phyloP scores from a whole-genome alignment of 2,888 invertebrate species.

The Heteropelma amictum region DNA sequence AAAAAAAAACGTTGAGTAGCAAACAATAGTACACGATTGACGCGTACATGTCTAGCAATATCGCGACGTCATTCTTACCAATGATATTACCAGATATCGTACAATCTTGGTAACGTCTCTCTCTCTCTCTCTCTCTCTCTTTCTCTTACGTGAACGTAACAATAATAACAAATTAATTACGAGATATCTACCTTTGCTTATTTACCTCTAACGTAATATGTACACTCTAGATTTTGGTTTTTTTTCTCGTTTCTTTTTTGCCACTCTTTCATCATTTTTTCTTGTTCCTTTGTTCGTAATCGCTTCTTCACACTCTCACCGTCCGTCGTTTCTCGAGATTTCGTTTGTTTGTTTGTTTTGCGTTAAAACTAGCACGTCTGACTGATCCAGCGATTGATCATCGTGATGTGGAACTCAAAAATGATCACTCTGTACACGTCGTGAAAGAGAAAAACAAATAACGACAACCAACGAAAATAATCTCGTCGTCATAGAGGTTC shows the following conservation, averaged over 20 bases:
- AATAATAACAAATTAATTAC: slow-evolving; percentile 74
- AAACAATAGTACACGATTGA: slow-evolving; percentile 36
- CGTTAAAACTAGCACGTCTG: slow-evolving; percentile 49
- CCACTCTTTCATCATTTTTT: slow-evolving; percentile 6
- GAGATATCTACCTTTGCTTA: slow-evolving; percentile 60
- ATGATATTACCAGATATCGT: slow-evolving; percentile 70
- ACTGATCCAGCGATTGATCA: slow-evolving; percentile 51
- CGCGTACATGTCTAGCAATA: slow-evolving; percentile 53
- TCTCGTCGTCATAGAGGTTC: background rate
- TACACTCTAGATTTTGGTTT: slow-evolving; percentile 71
- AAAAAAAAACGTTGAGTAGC: slow-evolving; percentile 46
- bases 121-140: slow-evolving; percentile 36
- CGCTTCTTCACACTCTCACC: slow-evolving; percentile 14
- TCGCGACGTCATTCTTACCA: slow-evolving; percentile 59
- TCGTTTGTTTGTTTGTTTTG: too few relatives aligned
- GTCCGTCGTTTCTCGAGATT: slow-evolving; percentile 4
- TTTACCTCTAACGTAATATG: slow-evolving; percentile 65
- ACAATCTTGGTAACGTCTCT: slow-evolving; percentile 75
- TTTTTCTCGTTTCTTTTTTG: slow-evolving; percentile 54
- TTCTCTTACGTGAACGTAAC: slow-evolving; percentile 71
- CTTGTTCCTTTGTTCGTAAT: slow-evolving; percentile 9
- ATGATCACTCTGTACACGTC: slow-evolving; percentile 29
- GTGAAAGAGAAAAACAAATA: slow-evolving; percentile 26
- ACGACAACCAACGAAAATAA: background rate
- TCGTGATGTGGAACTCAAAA: slow-evolving; percentile 49